phyloP scores from a whole-genome alignment of 2,113 vertebrate species.

The Mesitornis unicolor region DNA sequence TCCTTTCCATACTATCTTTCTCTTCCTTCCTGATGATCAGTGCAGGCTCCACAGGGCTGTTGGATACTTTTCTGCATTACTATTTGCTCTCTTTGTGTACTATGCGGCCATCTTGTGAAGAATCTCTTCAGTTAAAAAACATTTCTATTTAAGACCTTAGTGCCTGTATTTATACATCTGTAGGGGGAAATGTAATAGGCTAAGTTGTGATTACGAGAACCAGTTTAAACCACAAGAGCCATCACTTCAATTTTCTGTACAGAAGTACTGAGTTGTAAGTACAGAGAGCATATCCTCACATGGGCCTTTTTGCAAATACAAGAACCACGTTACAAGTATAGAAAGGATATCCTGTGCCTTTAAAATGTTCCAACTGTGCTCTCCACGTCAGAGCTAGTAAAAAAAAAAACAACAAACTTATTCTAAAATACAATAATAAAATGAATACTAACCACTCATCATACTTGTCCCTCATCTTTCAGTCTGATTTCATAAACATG shows the following conservation, averaged over 20 bases:
- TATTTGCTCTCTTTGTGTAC: background rate
- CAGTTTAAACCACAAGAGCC: background rate
- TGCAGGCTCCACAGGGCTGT: background rate
- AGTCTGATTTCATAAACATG: background rate
- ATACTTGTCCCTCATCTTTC: background rate
- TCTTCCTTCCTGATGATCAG: background rate
- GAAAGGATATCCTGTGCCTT: background rate
- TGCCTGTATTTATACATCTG: background rate
- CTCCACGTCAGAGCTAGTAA: background rate
- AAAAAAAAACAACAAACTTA: no score
- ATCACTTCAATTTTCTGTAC: background rate
- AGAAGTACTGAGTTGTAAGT: background rate
- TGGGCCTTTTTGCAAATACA: background rate
- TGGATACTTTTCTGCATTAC: background rate
- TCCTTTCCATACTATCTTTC: no score
- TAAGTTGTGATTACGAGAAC: background rate
- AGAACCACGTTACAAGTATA: background rate
- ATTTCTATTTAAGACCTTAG: background rate
- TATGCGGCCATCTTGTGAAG: background rate
- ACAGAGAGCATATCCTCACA: background rate
- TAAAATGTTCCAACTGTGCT: background rate
- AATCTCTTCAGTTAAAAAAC: background rate
- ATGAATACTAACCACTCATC: background rate
- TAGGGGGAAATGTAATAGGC: background rate
- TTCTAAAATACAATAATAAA: background rate